Evolutionary conservation across 1,140 invertebrate genomes (phyloP).

Genomic region (Cheumatopsyche charites): DNA sequence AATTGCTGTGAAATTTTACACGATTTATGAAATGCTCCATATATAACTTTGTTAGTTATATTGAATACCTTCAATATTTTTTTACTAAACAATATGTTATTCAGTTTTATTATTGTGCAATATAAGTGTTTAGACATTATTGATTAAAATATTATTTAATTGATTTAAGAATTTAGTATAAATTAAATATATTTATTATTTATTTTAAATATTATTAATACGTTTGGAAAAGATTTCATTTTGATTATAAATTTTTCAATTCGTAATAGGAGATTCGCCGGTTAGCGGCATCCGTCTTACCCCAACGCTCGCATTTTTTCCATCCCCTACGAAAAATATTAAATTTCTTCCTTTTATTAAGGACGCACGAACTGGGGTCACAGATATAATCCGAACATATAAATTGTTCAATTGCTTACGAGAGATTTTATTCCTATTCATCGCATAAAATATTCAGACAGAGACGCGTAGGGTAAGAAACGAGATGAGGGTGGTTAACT

Average conservation of each 20-base stretch:
- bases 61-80: too few relatives aligned
- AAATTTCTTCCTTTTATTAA: conserved; percentile 34
- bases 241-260: background rate
- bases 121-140: too few relatives aligned
- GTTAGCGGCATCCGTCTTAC: conserved; percentile 13
- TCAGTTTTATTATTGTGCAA: too few relatives aligned
- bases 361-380: conserved; percentile 18
- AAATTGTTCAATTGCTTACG: conserved; percentile 35
- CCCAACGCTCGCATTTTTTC: conserved; percentile 25
- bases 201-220: background rate
- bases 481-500: background rate
- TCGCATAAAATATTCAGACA: conserved; percentile 16
- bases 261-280: conserved; percentile 14
- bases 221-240: too few relatives aligned
- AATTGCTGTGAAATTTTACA: conserved; percentile 40
- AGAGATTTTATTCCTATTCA: conserved; percentile 26
- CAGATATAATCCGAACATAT: conserved; percentile 27
- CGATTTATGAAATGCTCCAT: conserved; percentile 22
- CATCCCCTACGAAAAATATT: conserved; percentile 32
- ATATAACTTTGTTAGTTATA: too few relatives aligned
- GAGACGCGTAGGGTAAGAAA: background rate
- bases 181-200: background rate
- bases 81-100: too few relatives aligned
- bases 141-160: too few relatives aligned
- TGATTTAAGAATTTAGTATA: background rate